These are phyloP conservation scores for Lagocephalus sceleratus DNA, from an alignment of 2,797 vertebrate genomes.

Conservation along the genomic window DNA sequence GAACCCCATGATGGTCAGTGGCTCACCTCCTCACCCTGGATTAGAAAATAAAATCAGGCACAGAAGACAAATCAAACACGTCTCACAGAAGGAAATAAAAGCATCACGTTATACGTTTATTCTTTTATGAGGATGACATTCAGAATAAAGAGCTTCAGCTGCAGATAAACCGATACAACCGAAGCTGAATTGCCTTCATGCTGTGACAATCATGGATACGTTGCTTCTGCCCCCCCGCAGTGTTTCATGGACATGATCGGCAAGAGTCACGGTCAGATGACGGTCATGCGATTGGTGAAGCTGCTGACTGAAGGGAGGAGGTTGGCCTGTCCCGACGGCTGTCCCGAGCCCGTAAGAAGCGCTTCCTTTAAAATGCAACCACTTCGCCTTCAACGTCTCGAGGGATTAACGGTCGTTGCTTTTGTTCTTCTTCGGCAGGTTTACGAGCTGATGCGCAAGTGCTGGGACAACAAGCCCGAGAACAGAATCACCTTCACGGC, in stretches of 20 bases:
- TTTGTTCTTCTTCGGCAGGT: slow-evolving; percentile 64
- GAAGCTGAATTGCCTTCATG: not conserved
- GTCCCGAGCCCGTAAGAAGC: slow-evolving; percentile 80
- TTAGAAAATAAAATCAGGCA: not conserved
- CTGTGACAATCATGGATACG: not conserved
- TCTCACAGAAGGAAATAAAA: not conserved
- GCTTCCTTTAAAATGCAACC: not conserved
- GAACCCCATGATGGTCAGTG: slow-evolving; percentile 89
- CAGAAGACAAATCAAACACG: not conserved
- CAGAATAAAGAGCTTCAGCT: not conserved
- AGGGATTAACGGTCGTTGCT: not conserved
- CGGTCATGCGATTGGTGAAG: slow-evolving; percentile 84
- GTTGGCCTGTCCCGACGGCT: slow-evolving; percentile 82
- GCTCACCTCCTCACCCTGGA: not conserved
- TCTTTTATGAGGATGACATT: too few species aligned
- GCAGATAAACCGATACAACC: not conserved
- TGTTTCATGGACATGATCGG: slow-evolving; percentile 90
- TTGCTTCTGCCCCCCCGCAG: slow-evolving; percentile 60
- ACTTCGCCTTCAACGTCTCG: not conserved
- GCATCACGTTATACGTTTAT: too few species aligned
- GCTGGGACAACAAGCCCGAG: slow-evolving; percentile 86
- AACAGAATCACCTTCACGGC: slow-evolving; percentile 85
- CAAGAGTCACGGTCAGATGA: slow-evolving; percentile 91
- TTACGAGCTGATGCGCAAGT: slow-evolving; percentile 90
- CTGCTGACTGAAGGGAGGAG: slow-evolving; percentile 84